Evolutionary conservation across 2,888 invertebrate species (phyloP).

Genomic region (Hemithea aestivaria): DNA sequence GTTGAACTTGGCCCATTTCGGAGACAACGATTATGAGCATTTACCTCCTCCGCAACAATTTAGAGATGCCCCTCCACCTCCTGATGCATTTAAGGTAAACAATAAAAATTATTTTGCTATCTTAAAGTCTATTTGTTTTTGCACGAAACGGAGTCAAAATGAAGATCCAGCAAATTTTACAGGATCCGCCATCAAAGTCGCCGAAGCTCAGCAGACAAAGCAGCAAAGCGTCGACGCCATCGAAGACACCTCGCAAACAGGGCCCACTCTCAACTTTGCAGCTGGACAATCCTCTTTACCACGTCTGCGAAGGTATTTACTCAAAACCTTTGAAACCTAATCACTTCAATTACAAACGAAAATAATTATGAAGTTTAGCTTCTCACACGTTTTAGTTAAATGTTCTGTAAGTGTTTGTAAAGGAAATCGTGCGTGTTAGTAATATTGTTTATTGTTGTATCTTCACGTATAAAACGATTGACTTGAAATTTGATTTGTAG

Average conservation of each 20-base stretch:
- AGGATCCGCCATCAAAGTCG: slow-evolving; percentile 72
- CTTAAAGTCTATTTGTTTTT: too few relatives aligned
- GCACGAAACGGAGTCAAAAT: slow-evolving; percentile 7
- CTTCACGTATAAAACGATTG: too few relatives aligned
- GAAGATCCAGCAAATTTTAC: slow-evolving; percentile 9
- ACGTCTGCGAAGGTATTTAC: slow-evolving; percentile 85
- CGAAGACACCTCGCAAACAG: slow-evolving; percentile 60
- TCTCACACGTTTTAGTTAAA: too few relatives aligned
- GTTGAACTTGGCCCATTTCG: slow-evolving; percentile 77
- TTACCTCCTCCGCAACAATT: slow-evolving; percentile 92
- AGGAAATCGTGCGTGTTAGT: too few relatives aligned
- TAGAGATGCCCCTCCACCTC: slow-evolving; percentile 88
- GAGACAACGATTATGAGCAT: slow-evolving; percentile 83
- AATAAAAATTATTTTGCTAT: too few relatives aligned
- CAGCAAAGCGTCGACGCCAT: slow-evolving; percentile 70
- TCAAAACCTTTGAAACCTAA: neutral
- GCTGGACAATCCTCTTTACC: slow-evolving; percentile 87
- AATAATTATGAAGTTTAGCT: too few relatives aligned
- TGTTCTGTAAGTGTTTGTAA: too few relatives aligned
- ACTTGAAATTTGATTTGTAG: too few relatives aligned
- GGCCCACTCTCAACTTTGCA: slow-evolving; percentile 60
- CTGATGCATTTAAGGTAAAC: slow-evolving; percentile 82
- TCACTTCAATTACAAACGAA: too few relatives aligned
- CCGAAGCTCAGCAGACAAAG: slow-evolving; percentile 66
- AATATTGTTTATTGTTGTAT: too few relatives aligned